Evolutionary conservation across 2,888 invertebrate species (phyloP), one percentile per base, ranked within the genome.

Genomic region (Xanthorhoe designata): DNA sequence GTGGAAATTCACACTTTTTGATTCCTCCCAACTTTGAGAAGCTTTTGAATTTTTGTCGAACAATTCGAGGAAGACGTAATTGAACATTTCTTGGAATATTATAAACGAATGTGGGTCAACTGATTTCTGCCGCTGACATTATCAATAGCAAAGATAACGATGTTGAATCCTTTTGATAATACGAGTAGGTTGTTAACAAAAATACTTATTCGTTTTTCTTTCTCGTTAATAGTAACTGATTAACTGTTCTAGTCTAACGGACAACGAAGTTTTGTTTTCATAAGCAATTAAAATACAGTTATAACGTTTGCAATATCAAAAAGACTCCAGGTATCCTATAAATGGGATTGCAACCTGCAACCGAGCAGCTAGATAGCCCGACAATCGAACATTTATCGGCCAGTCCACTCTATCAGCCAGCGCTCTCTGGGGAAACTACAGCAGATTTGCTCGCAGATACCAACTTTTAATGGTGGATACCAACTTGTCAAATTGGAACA

Each of bases 1-100:
- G 53, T 50, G 29, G 38, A 35, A 69, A 74, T 75, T 73, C 57
- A 71, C 71, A 50, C 50, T 55, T 55, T 50, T 53, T 45, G 54
- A 47, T 54, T 15, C 10, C 15, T 35, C n/a, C 1, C 4, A 61
- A 54, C 47, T 49, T 35, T 50, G 10, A 15, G 6, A n/a, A 32
- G 47, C 45, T 57, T 57, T 47, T 15, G 24, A 47, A 51, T 24
- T 42, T 51, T 59, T 52, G n/a, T 51, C 32, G 32, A 32, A 32
- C 32, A 45, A 38, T 58, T 57, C 29, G 5, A 58, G 32, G 13
- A 29, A 17, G 10, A 19, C n/a, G 18, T 55, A 18, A 32, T 49
- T 49, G n/a, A 49, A 35, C 47, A 17, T 35, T 49, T 57, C 18
- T 15, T 42, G 10, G 38, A 38, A 13, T 38, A 38, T 38, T 38